Evolutionary conservation across 2,888 invertebrate genomes (phyloP).

Genomic region (Cenopis cana): DNA sequence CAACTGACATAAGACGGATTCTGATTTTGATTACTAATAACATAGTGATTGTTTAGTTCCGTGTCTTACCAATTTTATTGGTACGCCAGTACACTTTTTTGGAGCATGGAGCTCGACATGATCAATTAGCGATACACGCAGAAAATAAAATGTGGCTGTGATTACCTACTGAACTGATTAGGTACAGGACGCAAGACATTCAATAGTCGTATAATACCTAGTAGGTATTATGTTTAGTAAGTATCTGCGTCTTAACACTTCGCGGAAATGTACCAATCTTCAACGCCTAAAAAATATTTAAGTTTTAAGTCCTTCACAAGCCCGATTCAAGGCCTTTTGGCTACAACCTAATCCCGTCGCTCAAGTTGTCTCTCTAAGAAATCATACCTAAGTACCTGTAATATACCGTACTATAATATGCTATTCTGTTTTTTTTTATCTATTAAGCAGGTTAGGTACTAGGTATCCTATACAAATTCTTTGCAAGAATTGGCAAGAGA

Average conservation of each 20-base stretch:
- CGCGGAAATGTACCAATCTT: background rate
- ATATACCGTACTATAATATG: too few species aligned
- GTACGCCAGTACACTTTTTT: slow-evolving; percentile 1
- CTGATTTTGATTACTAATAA: too few species aligned
- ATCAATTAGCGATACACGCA: slow-evolving; percentile 7
- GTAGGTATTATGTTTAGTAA: background rate
- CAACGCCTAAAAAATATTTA: background rate
- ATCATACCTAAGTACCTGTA: background rate
- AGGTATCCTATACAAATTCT: too few species aligned
- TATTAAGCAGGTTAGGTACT: too few species aligned
- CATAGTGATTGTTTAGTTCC: too few species aligned
- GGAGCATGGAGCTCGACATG: background rate
- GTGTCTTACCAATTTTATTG: background rate
- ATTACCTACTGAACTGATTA: too few species aligned
- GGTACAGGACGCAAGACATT: too few species aligned
- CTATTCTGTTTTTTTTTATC: too few species aligned
- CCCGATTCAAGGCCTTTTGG: background rate
- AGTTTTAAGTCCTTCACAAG: background rate
- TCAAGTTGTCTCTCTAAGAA: background rate
- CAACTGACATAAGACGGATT: too few species aligned
- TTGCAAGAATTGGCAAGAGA: too few species aligned
- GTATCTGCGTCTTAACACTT: background rate
- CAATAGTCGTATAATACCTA: too few species aligned
- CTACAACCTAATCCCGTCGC: background rate
- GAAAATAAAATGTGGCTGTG: background rate